phyloP scores from a whole-genome alignment of 2,888 invertebrate species.

The Neoascia interrupta region DNA sequence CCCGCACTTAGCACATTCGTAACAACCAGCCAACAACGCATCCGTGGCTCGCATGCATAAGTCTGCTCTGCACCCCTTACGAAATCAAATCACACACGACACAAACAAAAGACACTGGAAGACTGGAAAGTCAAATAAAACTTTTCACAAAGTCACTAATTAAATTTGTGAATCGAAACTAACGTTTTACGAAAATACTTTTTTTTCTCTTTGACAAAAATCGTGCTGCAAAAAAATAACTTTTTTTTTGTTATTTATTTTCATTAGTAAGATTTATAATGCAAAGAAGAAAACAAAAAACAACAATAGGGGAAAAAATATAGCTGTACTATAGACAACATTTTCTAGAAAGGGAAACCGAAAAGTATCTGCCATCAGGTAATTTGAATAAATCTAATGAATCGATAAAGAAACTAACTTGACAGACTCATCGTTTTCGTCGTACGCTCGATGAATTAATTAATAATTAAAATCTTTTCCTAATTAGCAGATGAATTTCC shows the following conservation, averaged over 20 bases:
- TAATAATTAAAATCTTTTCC: constrained; percentile 4
- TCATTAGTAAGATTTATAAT: constrained; percentile 14
- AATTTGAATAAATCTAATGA: constrained; percentile 27
- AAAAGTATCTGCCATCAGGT: constrained; percentile 4
- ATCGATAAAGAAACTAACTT: background rate
- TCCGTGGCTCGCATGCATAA: too few relatives aligned
- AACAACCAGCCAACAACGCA: too few relatives aligned
- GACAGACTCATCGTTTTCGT: constrained; percentile 7
- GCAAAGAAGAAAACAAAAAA: constrained; percentile 2
- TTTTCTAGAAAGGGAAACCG: constrained; percentile 48
- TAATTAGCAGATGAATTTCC: too few relatives aligned
- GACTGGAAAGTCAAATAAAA: too few relatives aligned
- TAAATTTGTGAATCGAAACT: constrained; percentile 14
- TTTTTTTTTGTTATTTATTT: constrained; percentile 1
- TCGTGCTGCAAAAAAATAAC: background rate
- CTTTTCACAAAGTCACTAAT: constrained; percentile 13
- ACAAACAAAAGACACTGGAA: too few relatives aligned
- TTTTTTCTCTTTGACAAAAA: too few relatives aligned
- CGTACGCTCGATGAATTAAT: constrained; percentile 13
- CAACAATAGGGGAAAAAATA: too few relatives aligned
- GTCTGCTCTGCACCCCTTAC: too few relatives aligned
- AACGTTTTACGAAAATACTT: background rate
- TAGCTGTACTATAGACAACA: too few relatives aligned
- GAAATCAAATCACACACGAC: too few relatives aligned
- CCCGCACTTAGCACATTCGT: too few relatives aligned